A percentile compares a stretch with the other conserved stretches of the same genome.
phyloP scores from a whole-genome alignment of 2,113 vertebrate genomes.

The Pollachius pollachius region DNA sequence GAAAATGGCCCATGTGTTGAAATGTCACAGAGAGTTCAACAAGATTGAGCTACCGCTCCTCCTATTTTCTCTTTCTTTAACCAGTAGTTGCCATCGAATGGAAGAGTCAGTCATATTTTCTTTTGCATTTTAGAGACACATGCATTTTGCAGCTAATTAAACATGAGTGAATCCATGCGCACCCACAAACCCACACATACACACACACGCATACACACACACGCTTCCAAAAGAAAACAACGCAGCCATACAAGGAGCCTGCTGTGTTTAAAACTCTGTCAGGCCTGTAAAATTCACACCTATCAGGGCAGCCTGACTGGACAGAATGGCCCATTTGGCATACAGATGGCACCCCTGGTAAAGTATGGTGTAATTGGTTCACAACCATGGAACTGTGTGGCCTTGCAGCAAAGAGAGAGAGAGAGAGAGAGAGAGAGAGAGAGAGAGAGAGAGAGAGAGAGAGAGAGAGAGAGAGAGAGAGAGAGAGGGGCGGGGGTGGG shows the following conservation, averaged over 20 bases:
- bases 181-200: not conserved
- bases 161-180: too few relatives aligned
- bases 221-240: constrained; percentile 17
- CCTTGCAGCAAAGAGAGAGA: constrained; percentile 45
- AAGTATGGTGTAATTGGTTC: constrained; percentile 68
- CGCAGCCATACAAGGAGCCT: constrained; percentile 21
- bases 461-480: not conserved
- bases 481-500: not conserved
- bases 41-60: too few relatives aligned
- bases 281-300: constrained; percentile 57
- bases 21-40: too few relatives aligned
- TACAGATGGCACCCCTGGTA: constrained; percentile 67
- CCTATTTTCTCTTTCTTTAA: too few relatives aligned
- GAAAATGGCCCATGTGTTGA: too few relatives aligned
- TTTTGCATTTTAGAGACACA: too few relatives aligned
- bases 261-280: constrained; percentile 44
- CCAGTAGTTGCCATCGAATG: too few relatives aligned
- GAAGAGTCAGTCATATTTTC: too few relatives aligned
- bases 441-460: constrained; percentile 6
- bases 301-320: constrained; percentile 53
- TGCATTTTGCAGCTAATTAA: too few relatives aligned
- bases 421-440: too few relatives aligned
- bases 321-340: constrained; percentile 66
- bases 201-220: constrained; percentile 9
- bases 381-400: constrained; percentile 67